Evolutionary conservation across 2,797 vertebrate genomes (phyloP), one percentile per base, ranked within the genome.

Genomic region (Aldrovandia affinis): DNA sequence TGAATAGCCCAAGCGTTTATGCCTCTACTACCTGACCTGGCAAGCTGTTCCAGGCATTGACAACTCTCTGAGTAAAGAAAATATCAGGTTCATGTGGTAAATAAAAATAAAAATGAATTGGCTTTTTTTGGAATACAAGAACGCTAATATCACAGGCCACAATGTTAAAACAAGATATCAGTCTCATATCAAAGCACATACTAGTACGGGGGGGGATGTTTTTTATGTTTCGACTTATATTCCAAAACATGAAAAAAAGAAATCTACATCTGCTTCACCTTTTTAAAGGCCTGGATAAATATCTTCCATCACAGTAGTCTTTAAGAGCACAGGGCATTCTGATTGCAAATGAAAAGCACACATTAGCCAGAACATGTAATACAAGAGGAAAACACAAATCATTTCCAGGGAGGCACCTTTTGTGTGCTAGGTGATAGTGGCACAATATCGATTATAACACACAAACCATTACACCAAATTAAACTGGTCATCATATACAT

Each of bases 51-150:
- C n/a, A n/a, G n/a, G n/a, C n/a, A n/a, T n/a, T n/a, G n/a, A n/a
- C n/a, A n/a, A n/a, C n/a, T 83, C 54, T 33, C 70, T 75, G 30
- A 36, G 47, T 22, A 65, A 22, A n/a, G 61, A 84, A 25, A 79
- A 84, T 80, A 63, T 33, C 57, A 78, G 68, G 68, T 80, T 80
- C 30, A 84, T 42, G 80, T 36, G 52, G 81, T 77, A 79, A 82
- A 85, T 44, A 55, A 30, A 28, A 63, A 75, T 81, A 39, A 85
- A 33, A 65, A 65, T 68, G 80, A 25, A 30, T 39, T 59, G 50
- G 47, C 63, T 80, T 61, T 65, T 33, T 81, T 70, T 80, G 80
- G 50, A 83, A 85, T 85, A 50, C 79, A 85, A 14, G 10, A 81
- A 81, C 30, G 44, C 33, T 14, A 83, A 80, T 25, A 59, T 70